These are phyloP conservation scores for Drosophila simulans DNA, from an alignment of 1,140 invertebrate genomes.

Conservation along the genomic window DNA sequence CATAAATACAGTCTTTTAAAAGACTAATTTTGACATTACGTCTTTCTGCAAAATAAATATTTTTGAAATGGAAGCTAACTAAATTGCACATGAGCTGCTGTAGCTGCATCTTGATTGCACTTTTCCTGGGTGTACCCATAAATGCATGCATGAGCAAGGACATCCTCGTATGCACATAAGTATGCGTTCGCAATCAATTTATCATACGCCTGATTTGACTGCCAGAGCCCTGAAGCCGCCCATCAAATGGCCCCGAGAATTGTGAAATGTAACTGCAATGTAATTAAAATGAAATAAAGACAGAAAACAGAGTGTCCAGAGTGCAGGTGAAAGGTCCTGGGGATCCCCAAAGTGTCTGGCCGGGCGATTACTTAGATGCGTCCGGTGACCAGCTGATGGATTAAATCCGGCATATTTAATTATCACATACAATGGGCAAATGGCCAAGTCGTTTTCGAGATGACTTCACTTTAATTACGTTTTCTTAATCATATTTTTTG, in stretches of 20 bases:
- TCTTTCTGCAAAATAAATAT: too few species aligned
- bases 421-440: conserved; percentile 28
- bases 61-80: too few species aligned
- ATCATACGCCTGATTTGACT: conserved; percentile 72
- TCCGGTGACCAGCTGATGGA: conserved; percentile 8
- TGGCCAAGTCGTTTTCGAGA: conserved; percentile 26
- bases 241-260: conserved; percentile 21
- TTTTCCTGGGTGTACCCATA: background rate
- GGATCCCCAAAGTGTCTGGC: background rate
- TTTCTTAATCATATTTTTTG: conserved; percentile 36
- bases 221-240: conserved; percentile 26
- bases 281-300: conserved; percentile 76
- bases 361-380: conserved; percentile 22
- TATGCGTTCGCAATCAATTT: conserved; percentile 70
- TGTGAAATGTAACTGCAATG: conserved; percentile 59
- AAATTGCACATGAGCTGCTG: too few species aligned
- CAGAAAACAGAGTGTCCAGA: conserved; percentile 13
- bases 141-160: conserved; percentile 14
- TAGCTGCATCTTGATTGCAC: too few species aligned
- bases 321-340: conserved; percentile 13
- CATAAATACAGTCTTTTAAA: too few species aligned
- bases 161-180: conserved; percentile 9
- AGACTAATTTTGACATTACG: too few species aligned
- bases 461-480: conserved; percentile 21
- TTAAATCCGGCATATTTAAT: conserved; percentile 41